Evolutionary conservation across 2,113 vertebrate species (phyloP).

Genomic region (Rhipidura dahli): DNA sequence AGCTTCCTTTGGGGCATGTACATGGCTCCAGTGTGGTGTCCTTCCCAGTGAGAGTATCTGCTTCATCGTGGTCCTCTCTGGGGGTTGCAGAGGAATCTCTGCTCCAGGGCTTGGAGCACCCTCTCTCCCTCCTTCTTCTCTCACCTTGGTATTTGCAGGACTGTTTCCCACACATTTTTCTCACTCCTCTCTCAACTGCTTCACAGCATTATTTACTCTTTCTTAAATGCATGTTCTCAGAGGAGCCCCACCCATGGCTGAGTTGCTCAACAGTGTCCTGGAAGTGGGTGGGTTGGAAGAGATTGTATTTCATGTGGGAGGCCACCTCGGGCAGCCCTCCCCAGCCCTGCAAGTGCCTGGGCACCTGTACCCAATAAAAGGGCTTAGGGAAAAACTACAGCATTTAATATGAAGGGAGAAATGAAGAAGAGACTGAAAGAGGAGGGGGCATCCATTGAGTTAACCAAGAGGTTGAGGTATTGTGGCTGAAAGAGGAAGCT

Average conservation of each 20-base stretch:
- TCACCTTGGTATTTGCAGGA: not conserved
- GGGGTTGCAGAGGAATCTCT: not conserved
- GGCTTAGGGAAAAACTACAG: not conserved
- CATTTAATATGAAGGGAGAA: not conserved
- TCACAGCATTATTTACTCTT: not conserved
- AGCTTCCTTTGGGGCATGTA: not conserved
- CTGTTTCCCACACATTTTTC: not conserved
- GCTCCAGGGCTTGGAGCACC: not conserved
- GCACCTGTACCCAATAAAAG: not conserved
- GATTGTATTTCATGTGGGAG: not conserved
- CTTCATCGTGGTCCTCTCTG: not conserved
- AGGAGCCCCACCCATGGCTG: not conserved
- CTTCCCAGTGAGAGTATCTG: not conserved
- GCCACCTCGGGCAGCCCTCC: not conserved
- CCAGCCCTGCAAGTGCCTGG: not conserved
- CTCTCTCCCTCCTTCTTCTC: not conserved
- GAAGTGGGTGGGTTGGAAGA: not conserved
- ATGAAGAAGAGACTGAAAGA: not conserved
- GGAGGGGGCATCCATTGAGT: not conserved
- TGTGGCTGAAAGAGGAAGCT: not conserved
- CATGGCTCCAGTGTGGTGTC: accelerated
- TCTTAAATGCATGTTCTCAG: not conserved
- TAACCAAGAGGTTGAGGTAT: not conserved
- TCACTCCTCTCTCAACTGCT: not conserved
- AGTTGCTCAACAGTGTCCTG: not conserved